Conservation (phyloP, 1,140 invertebrate species). For the Atta colombica region DNA sequence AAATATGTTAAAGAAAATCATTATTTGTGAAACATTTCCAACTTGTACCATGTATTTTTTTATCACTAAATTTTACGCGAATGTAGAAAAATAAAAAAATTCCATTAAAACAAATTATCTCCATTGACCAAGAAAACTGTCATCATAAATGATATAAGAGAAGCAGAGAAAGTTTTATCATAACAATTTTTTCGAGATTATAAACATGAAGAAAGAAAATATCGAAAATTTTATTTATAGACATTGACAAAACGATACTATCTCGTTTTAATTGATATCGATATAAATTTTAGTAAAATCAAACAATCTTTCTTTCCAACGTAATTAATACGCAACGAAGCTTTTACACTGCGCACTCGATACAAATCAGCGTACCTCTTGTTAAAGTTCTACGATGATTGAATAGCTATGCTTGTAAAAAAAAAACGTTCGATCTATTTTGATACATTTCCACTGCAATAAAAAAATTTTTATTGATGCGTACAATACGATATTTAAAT, state of each 20-base stretch:
- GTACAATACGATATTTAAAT: constrained; percentile 1
- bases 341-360: constrained; percentile 26
- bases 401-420: constrained; percentile 45
- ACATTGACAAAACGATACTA: neutral
- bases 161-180: neutral
- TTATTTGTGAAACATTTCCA: constrained; percentile 17
- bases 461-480: constrained; percentile 6
- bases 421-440: constrained; percentile 33
- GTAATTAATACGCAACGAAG: constrained; percentile 15
- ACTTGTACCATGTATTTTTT: neutral
- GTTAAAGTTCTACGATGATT: constrained; percentile 47
- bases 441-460: constrained; percentile 18
- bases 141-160: neutral
- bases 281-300: constrained; percentile 37
- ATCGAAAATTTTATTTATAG: neutral
- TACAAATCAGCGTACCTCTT: constrained; percentile 31
- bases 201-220: neutral
- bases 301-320: constrained; percentile 26
- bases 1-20: neutral
- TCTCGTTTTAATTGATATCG: constrained; percentile 23
- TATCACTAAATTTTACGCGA: neutral
- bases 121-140: neutral
- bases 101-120: neutral
- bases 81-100: neutral
- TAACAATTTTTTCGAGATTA: neutral